A percentile compares a stretch with the other conserved stretches of the same genome.
Evolutionary conservation across 2,888 invertebrate genomes (phyloP).

Genomic region (Achlya flavicornis): DNA sequence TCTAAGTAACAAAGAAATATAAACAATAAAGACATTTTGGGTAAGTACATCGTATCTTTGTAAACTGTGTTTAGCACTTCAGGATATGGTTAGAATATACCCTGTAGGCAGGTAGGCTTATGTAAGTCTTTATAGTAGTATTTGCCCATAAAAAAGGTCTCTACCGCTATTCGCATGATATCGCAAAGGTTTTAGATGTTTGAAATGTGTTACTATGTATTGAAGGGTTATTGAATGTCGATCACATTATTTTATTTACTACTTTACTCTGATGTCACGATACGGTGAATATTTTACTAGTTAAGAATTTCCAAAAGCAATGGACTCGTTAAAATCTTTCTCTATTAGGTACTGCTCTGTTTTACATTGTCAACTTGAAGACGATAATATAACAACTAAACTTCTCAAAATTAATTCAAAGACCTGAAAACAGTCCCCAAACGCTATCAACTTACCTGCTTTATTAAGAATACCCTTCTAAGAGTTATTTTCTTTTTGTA

Average conservation of each 20-base stretch:
- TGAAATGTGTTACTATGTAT: neutral
- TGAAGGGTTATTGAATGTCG: neutral
- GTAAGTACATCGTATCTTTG: neutral
- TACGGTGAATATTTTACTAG: too few species aligned
- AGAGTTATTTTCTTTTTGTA: constrained; percentile 23
- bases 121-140: neutral
- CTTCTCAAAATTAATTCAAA: constrained; percentile 3
- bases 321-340: too few species aligned
- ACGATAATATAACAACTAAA: neutral
- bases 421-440: neutral
- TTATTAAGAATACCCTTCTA: constrained; percentile 18
- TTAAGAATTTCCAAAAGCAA: too few species aligned
- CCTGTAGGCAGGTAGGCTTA: constrained; percentile 10
- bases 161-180: neutral
- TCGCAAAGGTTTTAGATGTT: neutral
- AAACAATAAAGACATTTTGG: too few species aligned
- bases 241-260: too few species aligned
- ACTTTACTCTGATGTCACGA: too few species aligned
- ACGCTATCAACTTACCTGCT: constrained; percentile 7
- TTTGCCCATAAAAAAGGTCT: constrained; percentile 9
- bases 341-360: neutral
- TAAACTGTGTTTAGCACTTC: neutral
- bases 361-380: neutral
- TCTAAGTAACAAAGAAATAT: too few species aligned
- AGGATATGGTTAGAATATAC: constrained; percentile 6